Base-by-base conservation (phyloP, 2,797 vertebrate species). In the Streptopelia turtur region DNA sequence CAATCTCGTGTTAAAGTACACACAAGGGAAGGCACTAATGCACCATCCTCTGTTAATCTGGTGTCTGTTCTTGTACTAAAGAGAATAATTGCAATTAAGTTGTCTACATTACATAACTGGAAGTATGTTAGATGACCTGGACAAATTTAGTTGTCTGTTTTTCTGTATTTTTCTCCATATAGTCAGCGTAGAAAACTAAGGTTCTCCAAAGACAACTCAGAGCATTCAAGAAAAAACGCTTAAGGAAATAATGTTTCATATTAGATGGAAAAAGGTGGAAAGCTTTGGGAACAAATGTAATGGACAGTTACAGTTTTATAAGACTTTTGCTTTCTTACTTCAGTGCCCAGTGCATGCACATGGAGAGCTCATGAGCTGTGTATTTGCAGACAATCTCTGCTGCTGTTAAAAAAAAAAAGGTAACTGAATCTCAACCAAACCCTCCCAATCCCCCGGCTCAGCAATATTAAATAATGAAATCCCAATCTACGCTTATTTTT, bases 381-480 rank as follows among this genome's bases (percentile, higher is more conserved):
- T 61, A 15, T 33, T 79, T 88, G 65, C 31, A 35, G 6, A 37
- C 24, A 25, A 56, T 5, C 9, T 63, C 10, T 0, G 0, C 7
- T 69, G 23, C 7, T 43, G 4, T 22, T 70, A 53, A 75, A 43
- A 28, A 25, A 30, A 10, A 15, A 81, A 79, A 31, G 3, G 10
- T 77, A 12, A 2, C 4, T 35, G 39, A 87, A 20, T 2, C 1
- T 0, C 2, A 33, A 13, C 3, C 2, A 31, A 39, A 2, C 4
- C 13, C 15, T 3, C 1, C 4, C 2, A 16, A 49, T 41, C 22
- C 7, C 1, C 1, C 9, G 35, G 5, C 4, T 2, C 28, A 87
- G 24, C 3, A 31, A 1, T 0, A 59, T 45, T 50, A 79, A 86
- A 55, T 37, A 82, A 65, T 11, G 7, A 93, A 80, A 71, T 70